phyloP scores from a whole-genome alignment of 2,113 vertebrate genomes.

The Etia nguti region DNA sequence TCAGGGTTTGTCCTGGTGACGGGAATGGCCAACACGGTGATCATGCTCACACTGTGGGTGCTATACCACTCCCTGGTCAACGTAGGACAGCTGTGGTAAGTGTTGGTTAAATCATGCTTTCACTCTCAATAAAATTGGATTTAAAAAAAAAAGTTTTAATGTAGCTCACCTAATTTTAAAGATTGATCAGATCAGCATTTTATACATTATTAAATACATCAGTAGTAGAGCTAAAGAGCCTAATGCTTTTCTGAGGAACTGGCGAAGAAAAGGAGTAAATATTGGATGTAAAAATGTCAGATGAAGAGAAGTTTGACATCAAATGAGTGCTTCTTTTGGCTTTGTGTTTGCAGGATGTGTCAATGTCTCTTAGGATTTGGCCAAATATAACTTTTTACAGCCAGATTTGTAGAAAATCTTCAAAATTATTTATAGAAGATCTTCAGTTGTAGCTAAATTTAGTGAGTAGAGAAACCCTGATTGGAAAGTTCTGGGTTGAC shows the following conservation, averaged over 20 bases:
- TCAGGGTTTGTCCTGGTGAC: constrained; percentile 79
- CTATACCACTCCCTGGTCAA: constrained; percentile 91
- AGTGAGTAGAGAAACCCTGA: not conserved
- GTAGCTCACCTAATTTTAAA: not conserved
- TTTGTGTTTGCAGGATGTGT: not conserved
- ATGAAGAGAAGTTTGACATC: not conserved
- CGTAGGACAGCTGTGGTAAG: constrained; percentile 94
- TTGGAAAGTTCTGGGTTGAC: not conserved
- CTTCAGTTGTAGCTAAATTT: not conserved
- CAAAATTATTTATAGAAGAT: not conserved
- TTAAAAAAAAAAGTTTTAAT: not conserved
- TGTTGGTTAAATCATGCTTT: not conserved
- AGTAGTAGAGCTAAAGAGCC: not conserved
- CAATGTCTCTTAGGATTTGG: not conserved
- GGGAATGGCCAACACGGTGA: constrained; percentile 87
- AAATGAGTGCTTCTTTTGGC: not conserved
- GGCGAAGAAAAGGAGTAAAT: not conserved
- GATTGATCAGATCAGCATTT: not conserved
- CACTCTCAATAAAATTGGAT: not conserved
- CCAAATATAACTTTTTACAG: not conserved
- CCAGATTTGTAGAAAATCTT: not conserved
- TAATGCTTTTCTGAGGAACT: not conserved
- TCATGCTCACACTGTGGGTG: constrained; percentile 85
- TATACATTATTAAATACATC: not conserved
- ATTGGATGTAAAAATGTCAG: not conserved